Base-by-base conservation (phyloP, 2,797 vertebrate genomes). In the Pipistrellus nathusii region DNA sequence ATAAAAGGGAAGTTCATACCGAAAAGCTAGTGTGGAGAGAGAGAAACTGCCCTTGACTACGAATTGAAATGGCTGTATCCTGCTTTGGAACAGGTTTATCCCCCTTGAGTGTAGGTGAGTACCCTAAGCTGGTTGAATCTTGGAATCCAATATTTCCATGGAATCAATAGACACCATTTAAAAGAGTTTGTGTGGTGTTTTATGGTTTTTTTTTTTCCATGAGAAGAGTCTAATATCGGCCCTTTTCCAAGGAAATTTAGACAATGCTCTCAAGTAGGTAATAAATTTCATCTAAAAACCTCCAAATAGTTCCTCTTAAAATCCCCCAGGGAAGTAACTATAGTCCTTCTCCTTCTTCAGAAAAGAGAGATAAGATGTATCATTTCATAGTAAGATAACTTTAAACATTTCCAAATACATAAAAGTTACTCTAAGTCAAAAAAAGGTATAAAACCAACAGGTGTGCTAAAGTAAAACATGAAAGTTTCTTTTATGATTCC, bases 391-490 rank as follows among this genome's bases (percentile, higher is more conserved):
- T 12, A 91, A 76, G 46, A 91, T 81, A 89, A 78, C 21, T 44
- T 51, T 2, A 53, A 89, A 41, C 5, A 71, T 94, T 93, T 77
- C 62, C 68, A 90, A 55, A 90, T 90, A 73, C 72, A 76, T 6
- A 72, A 64, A 90, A 92, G 23, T 69, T 46, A 94, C 25, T 84
- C 38, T 38, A 86, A 85, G 92, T 95, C 73, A 89, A 91, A 88
- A 88, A 32, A 93, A 92, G 11, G 51, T n/a, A 13, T 55, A 57
- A 80, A 69, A 64, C 72, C 69, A 73, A 64, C 2, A 78, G 5
- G 12, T 55, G 35, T 44, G 57, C 27, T 71, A 14, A 96, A 91
- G 1, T 7, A 89, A 62, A 88, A 86, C 4, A 86, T 46, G 73
- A 78, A 93, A 94, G 57, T 85, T 68, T 95, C 66, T 66, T 76